phyloP scores from a whole-genome alignment of 92 coral and sea anemone species.

The Bergia sp. region DNA sequence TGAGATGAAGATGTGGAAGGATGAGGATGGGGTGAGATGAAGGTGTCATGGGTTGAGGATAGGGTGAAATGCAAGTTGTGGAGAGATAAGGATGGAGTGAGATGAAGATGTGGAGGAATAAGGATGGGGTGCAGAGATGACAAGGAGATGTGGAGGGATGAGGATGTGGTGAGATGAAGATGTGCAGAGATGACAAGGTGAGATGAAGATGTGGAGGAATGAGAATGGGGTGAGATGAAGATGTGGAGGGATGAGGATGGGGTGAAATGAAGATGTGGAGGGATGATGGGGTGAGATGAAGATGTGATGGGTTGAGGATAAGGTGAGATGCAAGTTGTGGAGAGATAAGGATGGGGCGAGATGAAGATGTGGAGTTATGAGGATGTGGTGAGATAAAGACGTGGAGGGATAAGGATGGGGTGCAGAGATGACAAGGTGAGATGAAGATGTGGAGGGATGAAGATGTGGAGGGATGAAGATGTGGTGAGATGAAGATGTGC shows the following conservation, averaged over 20 bases:
- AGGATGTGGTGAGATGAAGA: not conserved
- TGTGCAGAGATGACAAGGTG: not conserved
- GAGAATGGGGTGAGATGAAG: no score
- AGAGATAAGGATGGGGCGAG: no score
- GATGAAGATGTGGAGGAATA: not conserved
- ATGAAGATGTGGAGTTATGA: no score
- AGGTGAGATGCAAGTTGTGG: no score
- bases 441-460: not conserved
- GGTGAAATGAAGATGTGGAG: not conserved
- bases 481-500: not conserved
- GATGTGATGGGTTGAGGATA: no score
- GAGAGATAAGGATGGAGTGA: no score
- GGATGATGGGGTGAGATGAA: no score
- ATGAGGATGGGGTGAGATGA: constrained; percentile 1
- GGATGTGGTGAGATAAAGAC: no score
- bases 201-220: not conserved
- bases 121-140: no score
- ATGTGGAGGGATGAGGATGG: not conserved
- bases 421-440: not conserved
- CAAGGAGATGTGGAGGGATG: not conserved
- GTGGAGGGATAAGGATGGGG: not conserved
- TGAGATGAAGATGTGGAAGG: not conserved
- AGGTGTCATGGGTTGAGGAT: no score
- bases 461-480: no score
- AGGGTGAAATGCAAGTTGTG: no score